phyloP scores from a whole-genome alignment of 2,888 invertebrate species.

The Iselma pallidipennis region DNA sequence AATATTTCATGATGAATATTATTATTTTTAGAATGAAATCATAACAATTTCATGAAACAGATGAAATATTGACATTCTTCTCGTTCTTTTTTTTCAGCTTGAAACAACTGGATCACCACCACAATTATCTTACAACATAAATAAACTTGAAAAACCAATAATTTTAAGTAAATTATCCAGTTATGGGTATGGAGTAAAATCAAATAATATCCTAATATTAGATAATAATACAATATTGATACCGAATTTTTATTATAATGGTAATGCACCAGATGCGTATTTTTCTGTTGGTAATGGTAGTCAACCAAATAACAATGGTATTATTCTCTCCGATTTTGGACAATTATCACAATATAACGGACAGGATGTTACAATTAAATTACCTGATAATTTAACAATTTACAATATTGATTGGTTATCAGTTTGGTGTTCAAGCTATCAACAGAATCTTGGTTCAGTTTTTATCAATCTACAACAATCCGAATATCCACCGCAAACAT shows the following conservation, averaged over 20 bases:
- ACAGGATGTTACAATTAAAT: slow-evolving; percentile 21
- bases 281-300: slow-evolving; percentile 33
- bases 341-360: slow-evolving; percentile 19
- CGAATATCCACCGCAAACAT: slow-evolving; percentile 16
- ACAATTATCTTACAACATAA: not conserved
- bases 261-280: slow-evolving; percentile 31
- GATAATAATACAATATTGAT: slow-evolving; percentile 28
- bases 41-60: no score
- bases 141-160: not conserved
- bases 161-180: not conserved
- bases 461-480: not conserved
- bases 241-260: slow-evolving; percentile 33
- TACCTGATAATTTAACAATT: slow-evolving; percentile 28
- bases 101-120: not conserved
- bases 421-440: slow-evolving; percentile 27
- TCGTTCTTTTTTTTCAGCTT: not conserved
- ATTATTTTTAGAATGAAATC: not conserved
- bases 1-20: not conserved
- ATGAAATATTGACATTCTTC: not conserved
- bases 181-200: slow-evolving; percentile 28
- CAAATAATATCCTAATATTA: slow-evolving; percentile 30
- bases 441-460: slow-evolving; percentile 12
- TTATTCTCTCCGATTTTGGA: slow-evolving; percentile 19
- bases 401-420: slow-evolving; percentile 32
- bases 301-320: slow-evolving; percentile 20